Evolutionary conservation across 2,888 invertebrate genomes (phyloP).

Genomic region (Gastrophysa polygoni): DNA sequence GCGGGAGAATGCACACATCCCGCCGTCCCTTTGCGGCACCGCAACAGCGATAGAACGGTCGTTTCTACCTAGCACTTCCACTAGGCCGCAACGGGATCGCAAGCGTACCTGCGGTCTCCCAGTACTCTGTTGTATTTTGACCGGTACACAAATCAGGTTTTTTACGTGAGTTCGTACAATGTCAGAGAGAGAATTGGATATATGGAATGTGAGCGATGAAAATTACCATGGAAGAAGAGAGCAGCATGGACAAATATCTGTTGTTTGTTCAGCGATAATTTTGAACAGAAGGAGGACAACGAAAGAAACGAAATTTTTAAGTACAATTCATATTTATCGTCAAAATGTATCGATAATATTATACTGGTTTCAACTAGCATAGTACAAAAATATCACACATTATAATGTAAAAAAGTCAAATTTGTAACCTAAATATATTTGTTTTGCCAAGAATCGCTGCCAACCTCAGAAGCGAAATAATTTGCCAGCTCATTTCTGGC

Average conservation of each 20-base stretch:
- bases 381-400: neutral
- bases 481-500: slow-evolving; percentile 15
- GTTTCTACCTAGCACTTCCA: neutral
- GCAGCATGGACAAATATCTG: slow-evolving; percentile 6
- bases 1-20: neutral
- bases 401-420: slow-evolving; percentile 13
- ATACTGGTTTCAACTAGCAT: too few species aligned
- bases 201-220: slow-evolving; percentile 5
- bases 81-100: neutral
- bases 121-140: neutral
- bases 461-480: slow-evolving; percentile 15
- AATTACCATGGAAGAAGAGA: neutral
- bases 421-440: slow-evolving; percentile 7
- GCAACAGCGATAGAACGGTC: neutral
- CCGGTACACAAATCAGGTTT: neutral
- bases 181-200: neutral
- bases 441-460: slow-evolving; percentile 20
- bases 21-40: neutral
- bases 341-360: neutral
- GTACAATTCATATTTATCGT: neutral
- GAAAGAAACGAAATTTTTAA: slow-evolving; percentile 16
- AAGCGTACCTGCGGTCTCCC: neutral
- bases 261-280: slow-evolving; percentile 5
- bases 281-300: slow-evolving; percentile 17
- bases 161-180: neutral